phyloP scores from a whole-genome alignment of 1,140 invertebrate genomes.

The Calliphora vicina region DNA sequence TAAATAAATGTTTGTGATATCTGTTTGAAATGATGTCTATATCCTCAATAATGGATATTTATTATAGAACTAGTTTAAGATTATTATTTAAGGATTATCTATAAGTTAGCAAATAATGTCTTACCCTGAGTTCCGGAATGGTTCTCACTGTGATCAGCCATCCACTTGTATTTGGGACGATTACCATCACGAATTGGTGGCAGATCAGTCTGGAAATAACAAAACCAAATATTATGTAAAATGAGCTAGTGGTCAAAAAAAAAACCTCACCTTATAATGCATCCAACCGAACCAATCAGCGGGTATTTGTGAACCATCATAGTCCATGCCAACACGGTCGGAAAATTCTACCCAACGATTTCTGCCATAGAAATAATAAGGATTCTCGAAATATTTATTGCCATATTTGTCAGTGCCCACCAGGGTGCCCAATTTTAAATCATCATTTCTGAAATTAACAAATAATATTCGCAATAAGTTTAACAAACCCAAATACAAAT shows the following conservation, averaged over 20 bases:
- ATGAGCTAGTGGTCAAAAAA: too few species aligned
- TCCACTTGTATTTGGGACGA: slow-evolving; percentile 85
- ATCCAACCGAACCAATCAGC: slow-evolving; percentile 92
- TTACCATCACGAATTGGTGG: slow-evolving; percentile 71
- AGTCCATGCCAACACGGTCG: slow-evolving; percentile 78
- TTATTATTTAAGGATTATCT: too few species aligned
- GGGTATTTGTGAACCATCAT: slow-evolving; percentile 93
- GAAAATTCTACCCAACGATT: slow-evolving; percentile 95
- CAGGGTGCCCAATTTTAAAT: slow-evolving; percentile 82
- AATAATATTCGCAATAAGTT: slow-evolving; percentile 49
- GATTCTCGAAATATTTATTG: slow-evolving; percentile 97
- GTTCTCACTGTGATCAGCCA: slow-evolving; percentile 85
- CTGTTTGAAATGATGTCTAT: too few species aligned
- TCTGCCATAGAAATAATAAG: slow-evolving; percentile 85
- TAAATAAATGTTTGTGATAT: too few species aligned
- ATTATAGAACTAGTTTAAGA: too few species aligned
- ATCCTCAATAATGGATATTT: too few species aligned
- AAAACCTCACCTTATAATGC: slow-evolving; percentile 77
- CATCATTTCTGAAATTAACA: slow-evolving; percentile 77
- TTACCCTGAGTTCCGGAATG: slow-evolving; percentile 76
- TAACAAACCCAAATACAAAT: not conserved
- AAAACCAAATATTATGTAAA: not conserved
- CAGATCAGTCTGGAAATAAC: slow-evolving; percentile 61
- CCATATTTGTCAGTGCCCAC: slow-evolving; percentile 96
- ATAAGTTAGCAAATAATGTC: too few species aligned